Base-by-base conservation (phyloP, 1,140 invertebrate species). In the Adoxophyes honmai region DNA sequence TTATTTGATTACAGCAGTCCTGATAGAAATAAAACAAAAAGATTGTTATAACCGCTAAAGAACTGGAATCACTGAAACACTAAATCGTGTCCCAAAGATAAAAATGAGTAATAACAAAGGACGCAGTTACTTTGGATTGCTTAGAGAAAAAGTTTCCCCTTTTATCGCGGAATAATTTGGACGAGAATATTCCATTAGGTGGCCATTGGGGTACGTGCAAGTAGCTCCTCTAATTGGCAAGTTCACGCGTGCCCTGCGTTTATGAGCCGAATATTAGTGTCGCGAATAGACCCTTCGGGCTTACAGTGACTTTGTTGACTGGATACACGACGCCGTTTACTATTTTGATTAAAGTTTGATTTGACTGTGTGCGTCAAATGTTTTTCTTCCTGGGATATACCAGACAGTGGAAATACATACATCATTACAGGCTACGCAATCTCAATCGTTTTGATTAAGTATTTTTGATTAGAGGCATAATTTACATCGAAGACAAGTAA, bases 81-180 rank as follows among this genome's bases (percentile, higher is more conserved):
- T 6, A 4, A 16, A 39, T 9, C 14, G 4, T 14, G 15, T 39
- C 15, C 9, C 13, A 15, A 39, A 16, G 42, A 13, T 10, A 21
- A 13, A 21, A 48, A 13, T 48, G 42, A 10, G 42, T 8, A 48
- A 48, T 48, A 48, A 48, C 9, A 48, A 21, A 4, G 10, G 16
- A 16, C 28, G 42, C 9, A 28, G 2, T 16, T 2, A 16, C 7
- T 39, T 39, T 44, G 9, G 1, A 44, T 21, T 13, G 5, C 21
- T 48, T 10, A 48, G 7, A 48, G 42, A 11, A 48, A 11, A 48
- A 13, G 16, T 33, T 48, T 48, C 21, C 21, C 21, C 21, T 48
- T 28, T 48, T 33, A 48, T 48, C 18, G 21, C 10, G n/a, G 42
- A 48, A 48, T 48, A 48, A 48, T 48, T 48, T 11, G n/a, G 42